Base-by-base conservation (phyloP, 2,113 vertebrate species). In the Anthoscopus minutus region DNA sequence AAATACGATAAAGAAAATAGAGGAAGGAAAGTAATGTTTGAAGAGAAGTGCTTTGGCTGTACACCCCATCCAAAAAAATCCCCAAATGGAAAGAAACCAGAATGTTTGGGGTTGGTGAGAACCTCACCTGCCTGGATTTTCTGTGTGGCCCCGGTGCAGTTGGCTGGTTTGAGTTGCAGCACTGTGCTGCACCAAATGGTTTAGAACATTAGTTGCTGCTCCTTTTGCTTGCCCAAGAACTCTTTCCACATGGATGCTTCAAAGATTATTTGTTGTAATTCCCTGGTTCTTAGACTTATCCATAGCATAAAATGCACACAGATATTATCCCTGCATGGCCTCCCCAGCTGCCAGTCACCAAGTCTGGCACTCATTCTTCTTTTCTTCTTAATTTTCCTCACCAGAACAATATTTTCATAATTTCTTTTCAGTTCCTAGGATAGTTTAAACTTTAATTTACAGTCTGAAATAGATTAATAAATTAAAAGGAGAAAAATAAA, bases 231-330 rank as follows among this genome's bases (percentile, higher is more conserved):
- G 97, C 85, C 89, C 95, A 79, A 97, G 96, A 93, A 96, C 92
- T 78, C 95, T 88, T 94, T 98, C 98, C 48, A 91, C 89, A 65
- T 98, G 97, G 67, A 91, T 71, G 19, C 88, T 97, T 79, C 64
- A 96, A 93, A 96, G 88, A 88, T 96, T 96, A 53, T 72, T 92
- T 85, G 67, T 78, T 45, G 86, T 62, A 78, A 89, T 92, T 65
- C 92, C 77, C n/a, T 22, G 21, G 23, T 95, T 97, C 92, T 98
- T 98, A 65, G 81, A 71, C 91, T 97, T 98, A 94, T 93, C 98
- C 98, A 92, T 93, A 97, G 96, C 78, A 73, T 89, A 96, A 89
- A 96, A 95, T 54, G 53, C 38, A 93, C 56, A 6, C 15, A 20
- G 64, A 45, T 70, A 65, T 92, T 92, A 72, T 66, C 60, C 77